Evolutionary conservation across 2,888 invertebrate genomes (phyloP).

Genomic region (Stenoptilia bipunctidactyla): DNA sequence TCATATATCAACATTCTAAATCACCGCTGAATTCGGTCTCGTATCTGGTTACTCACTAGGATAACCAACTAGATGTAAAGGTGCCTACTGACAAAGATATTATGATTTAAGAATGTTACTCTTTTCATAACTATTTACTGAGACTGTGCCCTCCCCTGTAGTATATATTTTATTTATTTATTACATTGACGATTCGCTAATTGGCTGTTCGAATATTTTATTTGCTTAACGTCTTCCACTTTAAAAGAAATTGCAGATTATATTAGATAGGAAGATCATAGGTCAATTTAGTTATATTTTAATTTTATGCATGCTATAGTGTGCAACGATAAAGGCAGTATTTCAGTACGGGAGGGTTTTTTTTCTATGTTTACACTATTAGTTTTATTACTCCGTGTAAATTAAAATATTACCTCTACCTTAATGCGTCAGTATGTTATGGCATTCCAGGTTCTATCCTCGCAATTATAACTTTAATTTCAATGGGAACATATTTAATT

Average conservation of each 20-base stretch:
- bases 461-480: no score
- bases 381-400: slow-evolving; percentile 59
- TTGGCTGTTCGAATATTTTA: slow-evolving; percentile 1
- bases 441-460: slow-evolving; percentile 18
- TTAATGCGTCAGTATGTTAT: slow-evolving; percentile 33
- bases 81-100: not conserved
- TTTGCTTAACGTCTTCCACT: slow-evolving; percentile 12
- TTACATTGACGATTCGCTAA: slow-evolving; percentile 7
- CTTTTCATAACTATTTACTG: slow-evolving; percentile 12
- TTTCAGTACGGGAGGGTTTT: slow-evolving; percentile 47
- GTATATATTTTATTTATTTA: slow-evolving; percentile 6
- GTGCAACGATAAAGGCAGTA: slow-evolving; percentile 25
- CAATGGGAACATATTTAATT: no score
- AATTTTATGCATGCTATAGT: no score
- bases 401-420: slow-evolving; percentile 30
- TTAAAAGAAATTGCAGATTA: not conserved
- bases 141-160: slow-evolving; percentile 31
- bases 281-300: no score
- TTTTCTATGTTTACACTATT: slow-evolving; percentile 62
- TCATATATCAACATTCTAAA: no score
- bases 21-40: no score
- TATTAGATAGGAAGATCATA: no score
- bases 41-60: no score
- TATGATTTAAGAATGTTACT: slow-evolving; percentile 8
- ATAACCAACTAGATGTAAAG: no score